Conservation (phyloP, 2,888 invertebrate genomes). For the Agelastica alni region DNA sequence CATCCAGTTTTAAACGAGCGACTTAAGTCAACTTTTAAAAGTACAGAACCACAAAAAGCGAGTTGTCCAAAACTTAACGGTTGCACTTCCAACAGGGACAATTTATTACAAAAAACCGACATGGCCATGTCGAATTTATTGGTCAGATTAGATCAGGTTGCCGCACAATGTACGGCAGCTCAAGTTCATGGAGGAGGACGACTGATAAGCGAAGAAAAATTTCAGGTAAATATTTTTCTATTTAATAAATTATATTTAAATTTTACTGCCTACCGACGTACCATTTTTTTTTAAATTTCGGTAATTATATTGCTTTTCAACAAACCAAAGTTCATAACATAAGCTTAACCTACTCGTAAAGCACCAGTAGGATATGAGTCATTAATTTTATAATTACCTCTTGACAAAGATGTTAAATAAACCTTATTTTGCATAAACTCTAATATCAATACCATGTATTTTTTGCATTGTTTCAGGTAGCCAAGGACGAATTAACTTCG, state of each 20-base stretch:
- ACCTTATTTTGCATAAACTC: too few relatives aligned
- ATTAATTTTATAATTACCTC: too few relatives aligned
- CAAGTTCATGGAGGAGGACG: conserved; percentile 77
- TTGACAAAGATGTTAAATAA: too few relatives aligned
- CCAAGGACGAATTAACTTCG: conserved; percentile 77
- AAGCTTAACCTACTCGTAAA: too few relatives aligned
- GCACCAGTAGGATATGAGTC: too few relatives aligned
- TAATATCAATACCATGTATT: too few relatives aligned
- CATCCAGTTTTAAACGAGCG: conserved; percentile 17
- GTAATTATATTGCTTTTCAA: not conserved
- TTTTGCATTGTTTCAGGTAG: conserved; percentile 64
- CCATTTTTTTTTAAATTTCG: too few relatives aligned
- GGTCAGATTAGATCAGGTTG: conserved; percentile 70
- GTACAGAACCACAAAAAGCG: conserved; percentile 12
- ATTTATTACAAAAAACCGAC: conserved; percentile 69
- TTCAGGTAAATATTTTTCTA: conserved; percentile 61
- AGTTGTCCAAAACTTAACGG: conserved; percentile 40
- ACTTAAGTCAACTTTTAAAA: conserved; percentile 5
- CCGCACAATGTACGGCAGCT: conserved; percentile 72
- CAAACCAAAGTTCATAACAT: too few relatives aligned
- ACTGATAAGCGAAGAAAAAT: conserved; percentile 76
- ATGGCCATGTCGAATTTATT: conserved; percentile 71
- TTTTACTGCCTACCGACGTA: too few relatives aligned
- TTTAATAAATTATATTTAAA: too few relatives aligned
- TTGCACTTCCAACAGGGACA: conserved; percentile 57